Percentiles rank a stretch among this genome's conserved stretches.
Conservation (phyloP, 2,888 invertebrate species). For the Euzetes globulus region DNA sequence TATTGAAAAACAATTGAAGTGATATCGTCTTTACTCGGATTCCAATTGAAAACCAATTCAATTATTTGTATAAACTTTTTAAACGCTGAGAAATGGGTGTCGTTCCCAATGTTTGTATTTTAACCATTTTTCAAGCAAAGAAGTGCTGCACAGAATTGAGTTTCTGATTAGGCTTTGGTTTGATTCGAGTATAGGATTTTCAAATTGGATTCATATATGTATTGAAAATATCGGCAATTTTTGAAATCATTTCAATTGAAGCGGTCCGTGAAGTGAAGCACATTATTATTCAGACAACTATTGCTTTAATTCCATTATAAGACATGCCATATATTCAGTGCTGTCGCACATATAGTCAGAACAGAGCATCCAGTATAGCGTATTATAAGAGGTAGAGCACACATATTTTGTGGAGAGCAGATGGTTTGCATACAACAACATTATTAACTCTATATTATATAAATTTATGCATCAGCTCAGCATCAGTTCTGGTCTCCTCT, state of each 20-base stretch:
- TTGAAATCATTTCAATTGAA: constrained; percentile 7
- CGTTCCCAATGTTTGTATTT: no score
- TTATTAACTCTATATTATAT: constrained; percentile 31
- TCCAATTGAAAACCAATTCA: no score
- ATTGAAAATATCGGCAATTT: background rate
- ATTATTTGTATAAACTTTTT: no score
- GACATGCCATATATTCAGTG: constrained; percentile 18
- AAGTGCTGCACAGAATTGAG: no score
- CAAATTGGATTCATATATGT: background rate
- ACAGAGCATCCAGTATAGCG: background rate
- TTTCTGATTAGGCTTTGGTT: background rate
- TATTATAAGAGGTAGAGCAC: constrained; percentile 20
- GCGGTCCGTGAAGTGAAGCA: background rate
- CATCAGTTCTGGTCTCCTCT: constrained; percentile 26
- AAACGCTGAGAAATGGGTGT: no score
- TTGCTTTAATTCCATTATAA: constrained; percentile 29
- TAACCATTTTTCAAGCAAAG: no score
- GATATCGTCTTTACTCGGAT: background rate
- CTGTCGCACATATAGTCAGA: background rate
- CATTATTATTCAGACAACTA: constrained; percentile 19
- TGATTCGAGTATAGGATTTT: background rate
- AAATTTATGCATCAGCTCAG: constrained; percentile 29
- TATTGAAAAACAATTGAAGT: no score
- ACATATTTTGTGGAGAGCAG: constrained; percentile 19
- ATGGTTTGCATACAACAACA: constrained; percentile 30